Evolutionary conservation across 2,113 vertebrate species (phyloP).

Genomic region (Poecile atricapillus): DNA sequence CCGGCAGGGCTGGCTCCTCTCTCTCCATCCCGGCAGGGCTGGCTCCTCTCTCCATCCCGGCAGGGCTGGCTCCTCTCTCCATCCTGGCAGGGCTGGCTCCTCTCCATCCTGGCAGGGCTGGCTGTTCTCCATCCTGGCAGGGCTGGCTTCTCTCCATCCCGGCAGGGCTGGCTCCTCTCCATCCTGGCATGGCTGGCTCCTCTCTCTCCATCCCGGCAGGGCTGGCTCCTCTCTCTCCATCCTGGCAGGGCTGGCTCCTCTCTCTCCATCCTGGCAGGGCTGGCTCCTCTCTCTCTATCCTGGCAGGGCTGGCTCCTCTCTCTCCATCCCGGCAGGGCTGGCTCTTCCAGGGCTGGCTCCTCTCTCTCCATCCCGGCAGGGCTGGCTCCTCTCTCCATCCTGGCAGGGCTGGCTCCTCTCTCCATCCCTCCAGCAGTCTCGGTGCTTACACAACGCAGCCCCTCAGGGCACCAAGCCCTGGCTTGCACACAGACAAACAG

Average conservation of each 20-base stretch:
- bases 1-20: background rate
- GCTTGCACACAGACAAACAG: background rate
- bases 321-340: background rate
- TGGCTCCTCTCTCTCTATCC: background rate
- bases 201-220: background rate
- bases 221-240: background rate
- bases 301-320: background rate
- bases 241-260: background rate
- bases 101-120: too few species aligned
- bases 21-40: background rate
- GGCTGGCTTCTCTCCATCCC: background rate
- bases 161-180: background rate
- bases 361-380: background rate
- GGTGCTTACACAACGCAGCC: background rate
- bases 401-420: background rate
- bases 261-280: background rate
- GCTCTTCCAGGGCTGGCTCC: background rate
- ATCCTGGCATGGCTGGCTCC: background rate
- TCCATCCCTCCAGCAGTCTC: background rate
- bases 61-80: background rate
- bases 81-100: background rate
- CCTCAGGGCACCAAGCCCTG: background rate
- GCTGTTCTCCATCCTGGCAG: background rate
- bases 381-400: background rate
- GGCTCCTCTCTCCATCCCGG: background rate